These are phyloP conservation scores for Adoxophyes honmai DNA, from an alignment of 1,140 invertebrate species.

Conservation along the genomic window DNA sequence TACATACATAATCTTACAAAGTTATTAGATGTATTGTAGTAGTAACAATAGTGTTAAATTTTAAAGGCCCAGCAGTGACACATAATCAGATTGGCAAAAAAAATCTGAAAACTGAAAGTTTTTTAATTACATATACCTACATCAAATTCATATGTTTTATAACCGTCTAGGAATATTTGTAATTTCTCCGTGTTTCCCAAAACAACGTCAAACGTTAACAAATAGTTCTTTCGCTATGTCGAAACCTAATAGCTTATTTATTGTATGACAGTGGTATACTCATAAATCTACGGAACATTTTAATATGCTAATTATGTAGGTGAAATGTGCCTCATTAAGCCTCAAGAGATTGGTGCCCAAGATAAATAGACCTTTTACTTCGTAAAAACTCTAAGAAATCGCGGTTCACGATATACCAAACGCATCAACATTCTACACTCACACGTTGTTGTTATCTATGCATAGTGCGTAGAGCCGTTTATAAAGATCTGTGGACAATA, in stretches of 20 bases:
- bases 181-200: too few relatives aligned
- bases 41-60: too few relatives aligned
- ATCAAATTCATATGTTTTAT: too few relatives aligned
- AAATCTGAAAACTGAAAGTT: too few relatives aligned
- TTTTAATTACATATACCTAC: too few relatives aligned
- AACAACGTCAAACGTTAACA: too few relatives aligned
- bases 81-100: too few relatives aligned
- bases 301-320: conserved; percentile 11
- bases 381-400: neutral
- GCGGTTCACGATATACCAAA: neutral
- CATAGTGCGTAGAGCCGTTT: neutral
- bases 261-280: neutral
- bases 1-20: too few relatives aligned
- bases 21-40: too few relatives aligned
- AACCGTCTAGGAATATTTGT: too few relatives aligned
- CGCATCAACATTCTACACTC: neutral
- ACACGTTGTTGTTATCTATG: neutral
- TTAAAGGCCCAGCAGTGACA: too few relatives aligned
- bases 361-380: neutral
- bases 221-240: too few relatives aligned
- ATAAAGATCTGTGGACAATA: neutral
- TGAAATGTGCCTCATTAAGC: conserved; percentile 11
- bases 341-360: neutral
- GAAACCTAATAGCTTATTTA: neutral
- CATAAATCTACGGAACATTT: neutral